phyloP scores from a whole-genome alignment of 2,888 invertebrate species.

The Drosophila eohydei region DNA sequence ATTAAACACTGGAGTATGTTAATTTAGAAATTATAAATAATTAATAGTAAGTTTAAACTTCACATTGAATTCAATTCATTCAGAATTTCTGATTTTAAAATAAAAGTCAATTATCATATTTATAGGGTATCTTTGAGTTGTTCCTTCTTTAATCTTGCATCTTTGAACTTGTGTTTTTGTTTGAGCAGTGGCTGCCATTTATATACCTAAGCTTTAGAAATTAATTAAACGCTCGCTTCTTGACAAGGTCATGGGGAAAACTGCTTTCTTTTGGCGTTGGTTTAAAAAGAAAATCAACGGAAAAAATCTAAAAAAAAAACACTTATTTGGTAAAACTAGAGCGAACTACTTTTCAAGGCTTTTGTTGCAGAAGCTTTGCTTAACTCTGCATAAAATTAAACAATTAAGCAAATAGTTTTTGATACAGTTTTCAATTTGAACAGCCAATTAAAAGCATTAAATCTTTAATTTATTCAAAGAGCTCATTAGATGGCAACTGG shows the following conservation, averaged over 20 bases:
- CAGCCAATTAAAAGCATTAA: conserved; percentile 8
- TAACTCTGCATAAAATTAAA: conserved; percentile 41
- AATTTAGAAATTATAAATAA: neutral
- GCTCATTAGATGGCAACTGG: conserved; percentile 30
- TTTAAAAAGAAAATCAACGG: conserved; percentile 31
- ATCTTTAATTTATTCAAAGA: conserved; percentile 8
- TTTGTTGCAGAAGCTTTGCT: conserved; percentile 27
- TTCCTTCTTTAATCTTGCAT: too few species aligned
- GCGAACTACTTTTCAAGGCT: conserved; percentile 21
- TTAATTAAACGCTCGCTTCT: conserved; percentile 63
- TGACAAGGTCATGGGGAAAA: conserved; percentile 56
- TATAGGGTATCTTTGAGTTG: conserved; percentile 1
- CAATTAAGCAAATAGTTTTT: conserved; percentile 56
- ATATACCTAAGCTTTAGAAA: conserved; percentile 51
- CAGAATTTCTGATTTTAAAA: neutral
- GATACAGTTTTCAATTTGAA: conserved; percentile 9
- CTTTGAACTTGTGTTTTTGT: neutral
- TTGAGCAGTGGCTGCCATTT: conserved; percentile 47
- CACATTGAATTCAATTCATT: neutral
- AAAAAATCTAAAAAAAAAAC: conserved; percentile 10
- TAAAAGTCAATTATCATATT: too few species aligned
- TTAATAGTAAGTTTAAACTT: neutral
- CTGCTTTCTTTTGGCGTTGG: conserved; percentile 24
- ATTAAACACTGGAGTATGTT: neutral
- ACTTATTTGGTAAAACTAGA: neutral